These are phyloP conservation scores for Cylloceria caligata DNA, from an alignment of 2,888 invertebrate genomes.

Conservation along the genomic window DNA sequence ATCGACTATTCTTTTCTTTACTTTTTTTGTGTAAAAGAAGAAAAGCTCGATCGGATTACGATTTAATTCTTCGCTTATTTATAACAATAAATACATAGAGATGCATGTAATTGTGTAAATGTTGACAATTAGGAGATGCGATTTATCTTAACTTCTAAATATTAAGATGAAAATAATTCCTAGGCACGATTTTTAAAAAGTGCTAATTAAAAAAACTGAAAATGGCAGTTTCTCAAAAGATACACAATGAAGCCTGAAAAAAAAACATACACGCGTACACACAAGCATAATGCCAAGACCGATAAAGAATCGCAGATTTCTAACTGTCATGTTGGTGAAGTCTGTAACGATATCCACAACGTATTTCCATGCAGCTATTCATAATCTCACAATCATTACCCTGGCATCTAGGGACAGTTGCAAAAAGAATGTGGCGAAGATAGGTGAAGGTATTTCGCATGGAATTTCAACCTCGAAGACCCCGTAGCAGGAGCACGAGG, in stretches of 20 bases:
- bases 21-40: not conserved
- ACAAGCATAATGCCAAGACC: not conserved
- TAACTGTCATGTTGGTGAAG: not conserved
- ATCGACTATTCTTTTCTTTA: not conserved
- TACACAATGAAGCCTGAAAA: not conserved
- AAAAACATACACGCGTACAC: no score
- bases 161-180: no score
- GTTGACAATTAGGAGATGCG: not conserved
- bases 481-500: conserved; percentile 40
- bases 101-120: not conserved
- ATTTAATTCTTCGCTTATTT: not conserved
- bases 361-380: conserved; percentile 33
- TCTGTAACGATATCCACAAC: not conserved
- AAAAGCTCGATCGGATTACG: not conserved
- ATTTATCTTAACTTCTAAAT: not conserved
- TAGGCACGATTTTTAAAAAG: no score
- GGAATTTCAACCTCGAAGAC: conserved; percentile 57
- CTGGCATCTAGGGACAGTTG: conserved; percentile 32
- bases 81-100: no score
- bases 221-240: not conserved
- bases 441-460: conserved; percentile 58
- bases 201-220: not conserved
- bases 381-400: conserved; percentile 44
- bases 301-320: not conserved
- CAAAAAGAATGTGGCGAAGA: conserved; percentile 51